Evolutionary conservation across 2,113 vertebrate genomes (phyloP).

Genomic region (Peucedramus taeniatus): DNA sequence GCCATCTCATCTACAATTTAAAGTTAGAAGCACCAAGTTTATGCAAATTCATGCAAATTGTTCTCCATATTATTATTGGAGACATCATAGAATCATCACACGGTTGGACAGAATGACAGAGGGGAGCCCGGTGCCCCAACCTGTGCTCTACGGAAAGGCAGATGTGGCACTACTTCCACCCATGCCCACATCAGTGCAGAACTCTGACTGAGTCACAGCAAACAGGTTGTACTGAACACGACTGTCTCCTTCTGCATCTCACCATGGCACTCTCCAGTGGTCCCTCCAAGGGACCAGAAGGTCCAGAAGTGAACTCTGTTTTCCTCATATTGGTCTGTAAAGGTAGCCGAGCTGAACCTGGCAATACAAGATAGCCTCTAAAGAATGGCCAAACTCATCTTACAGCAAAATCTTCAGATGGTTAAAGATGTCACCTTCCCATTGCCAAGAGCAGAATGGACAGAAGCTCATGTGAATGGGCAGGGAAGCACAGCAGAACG

Average conservation of each 20-base stretch:
- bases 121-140: not conserved
- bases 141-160: not conserved
- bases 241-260: not conserved
- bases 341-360: not conserved
- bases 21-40: not conserved
- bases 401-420: not conserved
- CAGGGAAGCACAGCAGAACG: not conserved
- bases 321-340: not conserved
- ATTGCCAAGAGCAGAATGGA: fast-evolving
- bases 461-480: fast-evolving
- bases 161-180: fast-evolving
- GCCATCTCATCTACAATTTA: not conserved
- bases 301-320: not conserved
- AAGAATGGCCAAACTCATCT: not conserved
- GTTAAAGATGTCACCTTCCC: not conserved
- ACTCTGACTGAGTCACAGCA: not conserved
- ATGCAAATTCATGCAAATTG: not conserved
- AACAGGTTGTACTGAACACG: not conserved
- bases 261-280: not conserved
- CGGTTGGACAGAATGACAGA: not conserved
- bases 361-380: not conserved
- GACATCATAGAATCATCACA: too few species aligned
- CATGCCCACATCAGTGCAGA: not conserved
- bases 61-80: not conserved
- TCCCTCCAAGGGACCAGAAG: not conserved